phyloP scores from a whole-genome alignment of 30 jellyfish, hydroid and myxozoan genomes.

The Hydra vulgaris region DNA sequence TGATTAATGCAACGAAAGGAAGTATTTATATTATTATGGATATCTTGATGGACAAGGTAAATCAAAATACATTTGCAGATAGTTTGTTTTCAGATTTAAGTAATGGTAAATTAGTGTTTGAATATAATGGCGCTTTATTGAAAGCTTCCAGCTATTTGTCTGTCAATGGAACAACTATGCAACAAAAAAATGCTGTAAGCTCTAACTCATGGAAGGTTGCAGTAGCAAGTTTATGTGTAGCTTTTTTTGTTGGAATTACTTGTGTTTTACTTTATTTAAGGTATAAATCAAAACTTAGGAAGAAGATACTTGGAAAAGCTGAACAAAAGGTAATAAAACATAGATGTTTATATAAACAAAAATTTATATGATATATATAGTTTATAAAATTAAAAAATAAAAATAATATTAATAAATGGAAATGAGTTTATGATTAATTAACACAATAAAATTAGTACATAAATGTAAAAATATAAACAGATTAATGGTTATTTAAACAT shows the following conservation, averaged over 20 bases:
- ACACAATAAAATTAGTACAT: too few relatives aligned
- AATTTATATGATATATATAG: too few relatives aligned
- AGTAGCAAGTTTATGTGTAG: neutral
- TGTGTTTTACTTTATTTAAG: neutral
- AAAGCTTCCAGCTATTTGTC: neutral
- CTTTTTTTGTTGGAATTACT: too few relatives aligned
- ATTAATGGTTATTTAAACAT: too few relatives aligned
- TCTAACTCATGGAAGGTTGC: neutral
- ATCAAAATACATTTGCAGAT: neutral
- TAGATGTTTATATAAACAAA: too few relatives aligned
- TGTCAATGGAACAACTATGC: neutral
- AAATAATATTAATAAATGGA: too few relatives aligned
- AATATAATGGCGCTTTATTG: neutral
- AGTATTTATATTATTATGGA: slow-evolving; percentile 27
- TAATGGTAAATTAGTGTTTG: neutral
- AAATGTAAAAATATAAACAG: too few relatives aligned
- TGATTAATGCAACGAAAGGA: slow-evolving; percentile 48
- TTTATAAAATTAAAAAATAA: too few relatives aligned
- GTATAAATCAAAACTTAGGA: neutral
- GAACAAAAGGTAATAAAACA: neutral
- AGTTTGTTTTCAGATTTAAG: neutral
- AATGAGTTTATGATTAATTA: too few relatives aligned
- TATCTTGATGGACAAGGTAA: neutral
- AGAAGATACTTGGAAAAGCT: neutral
- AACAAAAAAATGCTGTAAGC: neutral